phyloP scores from a whole-genome alignment of 1,140 invertebrate species.

The Cydia pomonella region DNA sequence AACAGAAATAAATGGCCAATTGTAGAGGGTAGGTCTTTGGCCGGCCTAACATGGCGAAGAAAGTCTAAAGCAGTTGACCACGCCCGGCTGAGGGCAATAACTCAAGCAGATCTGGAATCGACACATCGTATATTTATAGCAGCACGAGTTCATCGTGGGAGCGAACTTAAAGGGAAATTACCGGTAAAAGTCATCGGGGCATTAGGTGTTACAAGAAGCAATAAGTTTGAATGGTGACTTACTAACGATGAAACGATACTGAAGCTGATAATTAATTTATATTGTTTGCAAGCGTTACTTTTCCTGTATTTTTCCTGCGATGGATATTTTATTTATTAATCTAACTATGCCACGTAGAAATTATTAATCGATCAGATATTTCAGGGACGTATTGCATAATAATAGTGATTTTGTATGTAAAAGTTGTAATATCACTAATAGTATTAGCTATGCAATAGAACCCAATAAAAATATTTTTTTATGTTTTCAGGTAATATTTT shows the following conservation, averaged over 20 bases:
- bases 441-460: too few relatives aligned
- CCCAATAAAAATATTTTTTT: too few relatives aligned
- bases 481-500: neutral
- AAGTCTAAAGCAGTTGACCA: slow-evolving; percentile 63
- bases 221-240: neutral
- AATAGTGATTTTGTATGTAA: too few relatives aligned
- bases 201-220: neutral
- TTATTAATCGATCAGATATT: too few relatives aligned
- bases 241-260: neutral
- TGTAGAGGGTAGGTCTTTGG: slow-evolving; percentile 53
- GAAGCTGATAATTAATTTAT: too few relatives aligned
- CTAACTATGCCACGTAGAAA: too few relatives aligned
- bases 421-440: too few relatives aligned
- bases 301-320: too few relatives aligned
- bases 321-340: too few relatives aligned
- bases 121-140: slow-evolving; percentile 43
- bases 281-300: too few relatives aligned
- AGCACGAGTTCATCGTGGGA: slow-evolving; percentile 35
- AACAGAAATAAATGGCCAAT: slow-evolving; percentile 43
- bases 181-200: slow-evolving; percentile 22
- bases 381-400: too few relatives aligned
- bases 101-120: slow-evolving; percentile 47
- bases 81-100: slow-evolving; percentile 51
- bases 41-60: slow-evolving; percentile 69
- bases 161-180: slow-evolving; percentile 28